These are phyloP conservation scores for Ctenopoma kingsleyae DNA, from an alignment of 2,797 vertebrate species.

Conservation along the genomic window DNA sequence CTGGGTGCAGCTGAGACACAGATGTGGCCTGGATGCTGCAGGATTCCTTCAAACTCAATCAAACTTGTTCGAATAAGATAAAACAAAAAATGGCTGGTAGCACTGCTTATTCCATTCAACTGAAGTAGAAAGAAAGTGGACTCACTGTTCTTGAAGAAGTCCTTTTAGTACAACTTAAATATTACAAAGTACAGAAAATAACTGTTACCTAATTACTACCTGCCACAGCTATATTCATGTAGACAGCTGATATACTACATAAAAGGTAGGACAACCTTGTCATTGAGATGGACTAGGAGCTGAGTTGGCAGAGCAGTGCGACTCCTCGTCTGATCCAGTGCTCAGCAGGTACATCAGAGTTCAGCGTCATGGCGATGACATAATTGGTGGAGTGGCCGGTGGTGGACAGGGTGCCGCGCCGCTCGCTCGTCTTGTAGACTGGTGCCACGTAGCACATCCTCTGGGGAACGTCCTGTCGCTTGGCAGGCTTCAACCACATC, in stretches of 20 bases:
- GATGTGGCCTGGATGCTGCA: background rate
- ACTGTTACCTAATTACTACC: too few relatives aligned
- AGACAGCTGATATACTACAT: background rate
- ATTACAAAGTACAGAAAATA: too few relatives aligned
- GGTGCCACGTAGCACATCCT: conserved; percentile 86
- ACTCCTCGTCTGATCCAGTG: conserved; percentile 91
- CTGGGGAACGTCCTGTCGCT: conserved; percentile 82
- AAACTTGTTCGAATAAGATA: too few relatives aligned
- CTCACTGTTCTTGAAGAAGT: background rate
- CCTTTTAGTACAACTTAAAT: background rate
- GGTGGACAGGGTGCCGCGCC: conserved; percentile 90
- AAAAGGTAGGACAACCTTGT: background rate
- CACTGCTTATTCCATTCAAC: too few relatives aligned
- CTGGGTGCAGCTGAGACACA: background rate
- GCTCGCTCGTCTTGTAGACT: conserved; percentile 91
- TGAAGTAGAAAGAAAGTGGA: background rate
- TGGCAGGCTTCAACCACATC: conserved; percentile 92
- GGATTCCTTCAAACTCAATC: too few relatives aligned
- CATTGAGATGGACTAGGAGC: conserved; percentile 64
- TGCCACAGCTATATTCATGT: background rate
- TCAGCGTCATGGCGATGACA: conserved; percentile 88
- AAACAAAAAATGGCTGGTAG: too few relatives aligned
- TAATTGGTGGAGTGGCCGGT: conserved; percentile 92
- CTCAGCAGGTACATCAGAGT: conserved; percentile 80
- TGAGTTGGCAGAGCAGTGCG: conserved; percentile 90